Evolutionary conservation across 2,888 invertebrate genomes (phyloP), one percentile per base, ranked within the genome.

Genomic region (Campoletis raptor): DNA sequence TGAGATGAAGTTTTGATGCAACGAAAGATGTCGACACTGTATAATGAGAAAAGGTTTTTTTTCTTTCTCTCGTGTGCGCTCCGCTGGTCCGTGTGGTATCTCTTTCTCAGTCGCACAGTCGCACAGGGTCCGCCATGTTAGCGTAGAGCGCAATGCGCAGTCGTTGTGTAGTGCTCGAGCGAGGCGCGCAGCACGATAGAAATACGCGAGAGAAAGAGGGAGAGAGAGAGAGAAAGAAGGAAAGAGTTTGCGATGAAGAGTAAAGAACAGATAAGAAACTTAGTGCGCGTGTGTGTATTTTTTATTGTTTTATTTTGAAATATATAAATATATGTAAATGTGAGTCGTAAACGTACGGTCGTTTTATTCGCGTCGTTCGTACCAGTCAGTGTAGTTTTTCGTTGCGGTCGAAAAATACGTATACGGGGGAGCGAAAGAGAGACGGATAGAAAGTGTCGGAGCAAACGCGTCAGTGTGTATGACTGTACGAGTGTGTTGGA

Each of bases 101-200:
- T 37, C 67, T 21, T n/a, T 67, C 21, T 67, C 66, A 18, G 37
- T n/a, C 37, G 37, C 66, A 67, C 67, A 67, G 67, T 67, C 40
- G 37, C 67, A 10, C 37, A 30, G 40, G 67, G 40, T 67, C 67
- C 40, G 67, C 67, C 67, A 67, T 67, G 67, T 67, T 67, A 37
- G 66, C 37, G 66, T 66, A 66, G 77, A 78, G 78, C 83, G 83
- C 83, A 83, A 37, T 86, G 86, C 86, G 86, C 86, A 86, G 70
- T 69, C 83, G 79, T 48, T 24, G 45, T 24, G 37, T n/a, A 54
- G 76, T 70, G 76, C 66, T 76, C 61, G 76, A 64, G 76, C 18
- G 61, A 54, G 61, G 61, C 74, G 74, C 42, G 57, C 74, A 76
- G 74, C 74, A 42, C 80, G 80, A 82, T 67, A 67, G 57, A 72